These are phyloP conservation scores for Cathartes aura DNA, from an alignment of 2,113 vertebrate species.

Conservation along the genomic window DNA sequence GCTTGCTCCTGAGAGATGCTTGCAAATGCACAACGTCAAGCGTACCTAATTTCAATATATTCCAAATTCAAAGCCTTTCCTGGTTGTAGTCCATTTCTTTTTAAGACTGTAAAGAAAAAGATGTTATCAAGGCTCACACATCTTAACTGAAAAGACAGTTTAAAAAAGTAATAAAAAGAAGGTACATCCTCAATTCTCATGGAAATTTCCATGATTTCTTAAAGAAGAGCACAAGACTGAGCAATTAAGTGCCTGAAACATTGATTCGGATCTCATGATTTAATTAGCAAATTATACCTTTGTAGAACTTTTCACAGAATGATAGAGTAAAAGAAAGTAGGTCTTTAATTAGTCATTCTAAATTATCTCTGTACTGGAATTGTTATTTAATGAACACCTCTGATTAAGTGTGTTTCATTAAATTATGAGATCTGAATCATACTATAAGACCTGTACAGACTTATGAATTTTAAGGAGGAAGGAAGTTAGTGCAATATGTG, in stretches of 20 bases:
- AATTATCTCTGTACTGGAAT: conserved; percentile 32
- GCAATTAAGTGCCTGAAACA: background rate
- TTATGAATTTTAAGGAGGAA: background rate
- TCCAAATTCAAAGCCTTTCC: background rate
- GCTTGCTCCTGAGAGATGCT: background rate
- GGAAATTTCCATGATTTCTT: conserved; percentile 47
- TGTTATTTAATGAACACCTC: conserved; percentile 44
- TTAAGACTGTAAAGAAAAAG: background rate
- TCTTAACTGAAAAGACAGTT: background rate
- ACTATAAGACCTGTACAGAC: conserved; percentile 17
- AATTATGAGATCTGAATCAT: conserved; percentile 45
- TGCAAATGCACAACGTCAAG: background rate
- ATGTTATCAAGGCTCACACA: background rate
- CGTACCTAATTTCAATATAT: background rate
- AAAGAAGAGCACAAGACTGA: background rate
- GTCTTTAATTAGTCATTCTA: conserved; percentile 42
- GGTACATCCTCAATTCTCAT: background rate
- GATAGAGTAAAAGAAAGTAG: conserved; percentile 16
- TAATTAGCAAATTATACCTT: conserved; percentile 43
- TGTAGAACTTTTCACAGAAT: background rate
- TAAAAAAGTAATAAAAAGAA: background rate
- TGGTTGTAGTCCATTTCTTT: background rate
- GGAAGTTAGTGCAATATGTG: background rate
- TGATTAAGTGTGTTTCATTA: conserved; percentile 49
- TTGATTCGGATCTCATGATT: background rate